phyloP scores from a whole-genome alignment of 1,140 invertebrate species.

The Lasioglossum albipes region DNA sequence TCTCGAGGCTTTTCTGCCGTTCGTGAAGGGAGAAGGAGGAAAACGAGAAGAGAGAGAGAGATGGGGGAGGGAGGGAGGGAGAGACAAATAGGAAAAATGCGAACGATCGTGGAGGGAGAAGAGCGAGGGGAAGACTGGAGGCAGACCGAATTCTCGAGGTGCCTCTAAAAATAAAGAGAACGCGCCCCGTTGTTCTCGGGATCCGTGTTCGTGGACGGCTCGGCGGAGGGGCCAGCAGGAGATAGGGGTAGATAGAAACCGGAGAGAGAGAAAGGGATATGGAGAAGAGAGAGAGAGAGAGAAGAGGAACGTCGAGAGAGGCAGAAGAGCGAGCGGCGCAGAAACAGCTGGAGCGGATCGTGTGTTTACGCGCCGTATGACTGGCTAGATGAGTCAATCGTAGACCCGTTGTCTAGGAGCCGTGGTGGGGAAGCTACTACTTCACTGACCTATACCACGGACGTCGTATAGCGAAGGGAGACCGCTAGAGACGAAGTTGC shows the following conservation, averaged over 20 bases:
- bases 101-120: background rate
- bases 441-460: slow-evolving; percentile 79
- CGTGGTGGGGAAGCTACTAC: slow-evolving; percentile 65
- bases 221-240: background rate
- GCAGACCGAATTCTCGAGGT: slow-evolving; percentile 54
- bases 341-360: slow-evolving; percentile 63
- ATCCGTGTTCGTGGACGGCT: slow-evolving; percentile 22
- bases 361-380: slow-evolving; percentile 69
- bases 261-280: background rate
- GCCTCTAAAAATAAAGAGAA: slow-evolving; percentile 64
- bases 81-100: background rate
- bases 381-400: slow-evolving; percentile 78
- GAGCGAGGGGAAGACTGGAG: slow-evolving; percentile 15
- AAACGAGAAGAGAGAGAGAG: background rate
- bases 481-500: slow-evolving; percentile 63
- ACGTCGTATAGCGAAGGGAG: slow-evolving; percentile 57
- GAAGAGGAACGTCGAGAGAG: slow-evolving; percentile 47
- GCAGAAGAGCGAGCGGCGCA: slow-evolving; percentile 43
- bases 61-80: background rate
- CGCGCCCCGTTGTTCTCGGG: slow-evolving; percentile 59
- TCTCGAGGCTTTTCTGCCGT: slow-evolving; percentile 51
- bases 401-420: slow-evolving; percentile 78
- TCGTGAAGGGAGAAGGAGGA: slow-evolving; percentile 26
- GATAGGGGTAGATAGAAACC: background rate
- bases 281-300: slow-evolving; percentile 37